Base-by-base conservation (phyloP, 2,113 vertebrate species). In the Amblyornis subalaris region DNA sequence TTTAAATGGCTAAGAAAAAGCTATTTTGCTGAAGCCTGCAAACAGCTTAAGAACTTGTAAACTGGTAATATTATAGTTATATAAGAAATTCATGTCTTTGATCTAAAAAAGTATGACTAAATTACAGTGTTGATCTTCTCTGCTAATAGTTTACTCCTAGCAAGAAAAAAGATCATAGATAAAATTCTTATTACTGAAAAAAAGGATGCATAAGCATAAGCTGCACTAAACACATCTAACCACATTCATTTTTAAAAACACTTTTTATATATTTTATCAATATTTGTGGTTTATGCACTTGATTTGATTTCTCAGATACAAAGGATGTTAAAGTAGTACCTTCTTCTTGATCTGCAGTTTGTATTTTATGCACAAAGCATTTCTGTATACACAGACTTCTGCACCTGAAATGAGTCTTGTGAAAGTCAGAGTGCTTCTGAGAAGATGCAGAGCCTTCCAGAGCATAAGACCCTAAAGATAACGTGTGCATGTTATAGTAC, bases 401-500 rank as follows among this genome's bases (percentile, higher is more conserved):
- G 42, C 33, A 7, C 24, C 36, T 83, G 38, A 75, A 38, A 16
- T 35, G 13, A 47, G 24, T 17, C 26, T 29, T 22, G 2, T 50
- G 35, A 50, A 85, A 72, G 25, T 40, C 78, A 70, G 9, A 2
- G 14, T 24, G 28, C 14, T 38, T 65, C 61, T 74, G 60, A 61
- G 36, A 42, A 85, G 31, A 19, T 58, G 29, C 25, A 65, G 47
- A 44, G n/a, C 14, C 29, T 71, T 44, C 23, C 55, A 29, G 12
- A 18, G 22, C 12, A 18, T 66, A 67, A 64, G 2, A 67, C 4
- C 6, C 36, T 65, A 42, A 61, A 42, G 21, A 21, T 35, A 70
- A 36, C 0, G 0, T 6, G 23, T 25, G 6, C 29, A 16, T 44
- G 3, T 45, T 72, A 31, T 0, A 58, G 42, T 7, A 50, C 29